These are phyloP conservation scores for Bovichtus variegatus DNA, from an alignment of 2,797 vertebrate species.

Conservation along the genomic window DNA sequence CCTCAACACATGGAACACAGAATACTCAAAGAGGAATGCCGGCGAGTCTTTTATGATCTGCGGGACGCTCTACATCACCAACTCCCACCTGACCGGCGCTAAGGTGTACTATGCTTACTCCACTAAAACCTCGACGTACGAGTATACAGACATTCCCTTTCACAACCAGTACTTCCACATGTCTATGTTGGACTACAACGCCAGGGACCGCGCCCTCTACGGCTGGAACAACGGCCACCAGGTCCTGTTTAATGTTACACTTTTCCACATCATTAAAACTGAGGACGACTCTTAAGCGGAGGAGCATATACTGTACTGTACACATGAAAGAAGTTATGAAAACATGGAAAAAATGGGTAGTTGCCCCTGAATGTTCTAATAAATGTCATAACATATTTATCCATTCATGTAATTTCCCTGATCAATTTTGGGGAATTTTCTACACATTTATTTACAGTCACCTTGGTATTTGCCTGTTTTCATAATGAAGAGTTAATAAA, in stretches of 20 bases:
- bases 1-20: constrained; percentile 95
- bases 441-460: not conserved
- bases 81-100: constrained; percentile 97
- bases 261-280: constrained; percentile 98
- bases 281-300: constrained; percentile 91
- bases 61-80: constrained; percentile 97
- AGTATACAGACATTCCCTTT: constrained; percentile 98
- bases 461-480: constrained; percentile 27
- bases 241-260: constrained; percentile 97
- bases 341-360: constrained; percentile 8
- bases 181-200: constrained; percentile 99
- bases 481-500: constrained; percentile 2
- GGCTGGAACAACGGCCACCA: constrained; percentile 99
- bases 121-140: constrained; percentile 96
- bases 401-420: not conserved
- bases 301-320: not conserved
- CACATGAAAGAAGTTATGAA: not conserved
- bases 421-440: constrained; percentile 4
- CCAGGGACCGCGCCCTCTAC: constrained; percentile 94
- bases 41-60: constrained; percentile 99
- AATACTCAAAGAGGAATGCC: constrained; percentile 98
- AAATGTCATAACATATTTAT: constrained; percentile 31
- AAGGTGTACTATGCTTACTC: constrained; percentile 99
- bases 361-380: constrained; percentile 66
- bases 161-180: constrained; percentile 99